Evolutionary conservation across 1,140 invertebrate genomes (phyloP).

Genomic region (Radopholus similis): DNA sequence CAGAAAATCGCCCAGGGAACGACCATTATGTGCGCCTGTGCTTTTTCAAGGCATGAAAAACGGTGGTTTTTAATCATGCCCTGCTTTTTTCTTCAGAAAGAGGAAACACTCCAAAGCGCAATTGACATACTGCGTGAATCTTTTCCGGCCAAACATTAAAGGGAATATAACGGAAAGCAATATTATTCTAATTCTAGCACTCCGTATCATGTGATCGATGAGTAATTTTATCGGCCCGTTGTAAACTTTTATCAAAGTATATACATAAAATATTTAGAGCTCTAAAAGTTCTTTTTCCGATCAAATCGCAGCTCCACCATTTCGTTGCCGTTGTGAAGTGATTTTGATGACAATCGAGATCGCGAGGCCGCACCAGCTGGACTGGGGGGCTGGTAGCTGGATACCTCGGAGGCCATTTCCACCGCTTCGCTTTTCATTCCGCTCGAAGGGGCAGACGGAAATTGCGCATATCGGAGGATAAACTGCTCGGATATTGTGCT

Average conservation of each 20-base stretch:
- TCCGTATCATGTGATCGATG: background rate
- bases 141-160: background rate
- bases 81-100: slow-evolving; percentile 3
- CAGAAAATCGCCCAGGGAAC: slow-evolving; percentile 75
- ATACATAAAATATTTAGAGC: background rate
- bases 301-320: slow-evolving; percentile 3
- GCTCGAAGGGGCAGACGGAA: background rate
- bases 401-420: background rate
- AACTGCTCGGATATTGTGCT: background rate
- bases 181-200: background rate
- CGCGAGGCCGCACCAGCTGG: background rate
- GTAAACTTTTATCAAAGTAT: background rate
- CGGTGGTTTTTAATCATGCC: background rate
- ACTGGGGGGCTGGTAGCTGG: background rate
- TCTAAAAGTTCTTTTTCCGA: slow-evolving; percentile 20
- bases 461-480: background rate
- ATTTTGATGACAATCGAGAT: background rate
- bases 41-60: slow-evolving; percentile 77
- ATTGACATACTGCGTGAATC: slow-evolving; percentile 24
- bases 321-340: slow-evolving; percentile 3
- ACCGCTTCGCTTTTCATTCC: background rate
- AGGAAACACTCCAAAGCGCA: slow-evolving; percentile 22
- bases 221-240: background rate
- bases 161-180: background rate
- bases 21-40: slow-evolving; percentile 83